Conservation (phyloP, 1,140 invertebrate species). For the Drosophila virilis region DNA sequence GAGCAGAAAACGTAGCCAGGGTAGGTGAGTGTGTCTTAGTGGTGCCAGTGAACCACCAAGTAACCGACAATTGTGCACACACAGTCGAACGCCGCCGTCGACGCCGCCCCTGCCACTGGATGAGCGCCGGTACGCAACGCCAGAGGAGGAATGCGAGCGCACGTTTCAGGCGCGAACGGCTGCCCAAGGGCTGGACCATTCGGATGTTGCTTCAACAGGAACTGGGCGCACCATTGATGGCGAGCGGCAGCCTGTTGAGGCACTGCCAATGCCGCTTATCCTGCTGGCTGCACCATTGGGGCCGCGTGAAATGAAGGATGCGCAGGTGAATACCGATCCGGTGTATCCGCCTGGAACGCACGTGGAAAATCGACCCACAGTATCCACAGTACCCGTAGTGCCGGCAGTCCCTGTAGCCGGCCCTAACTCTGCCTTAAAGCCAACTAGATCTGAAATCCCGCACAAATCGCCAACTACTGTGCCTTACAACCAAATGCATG, state of each 20-base stretch:
- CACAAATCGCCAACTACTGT: no score
- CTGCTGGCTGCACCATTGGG: neutral
- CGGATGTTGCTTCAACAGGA: no score
- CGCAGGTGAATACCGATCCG: slow-evolving; percentile 15
- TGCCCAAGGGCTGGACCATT: neutral
- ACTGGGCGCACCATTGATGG: neutral
- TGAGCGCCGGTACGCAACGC: neutral
- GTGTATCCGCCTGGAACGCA: neutral
- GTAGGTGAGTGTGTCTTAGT: slow-evolving; percentile 56
- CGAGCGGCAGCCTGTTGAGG: neutral
- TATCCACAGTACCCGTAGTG: no score
- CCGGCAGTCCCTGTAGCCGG: no score
- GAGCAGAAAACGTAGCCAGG: slow-evolving; percentile 56
- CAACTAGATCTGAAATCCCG: no score
- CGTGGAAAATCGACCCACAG: neutral
- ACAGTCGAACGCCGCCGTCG: slow-evolving; percentile 10
- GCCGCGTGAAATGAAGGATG: slow-evolving; percentile 6
- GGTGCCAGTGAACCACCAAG: neutral
- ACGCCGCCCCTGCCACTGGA: neutral
- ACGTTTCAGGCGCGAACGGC: no score
- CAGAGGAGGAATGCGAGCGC: neutral
- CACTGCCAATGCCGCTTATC: neutral
- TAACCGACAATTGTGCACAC: slow-evolving; percentile 2
- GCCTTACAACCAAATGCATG: no score
- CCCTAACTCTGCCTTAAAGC: no score